Base-by-base conservation (phyloP, 2,888 invertebrate genomes). In the Oligia latruncula region DNA sequence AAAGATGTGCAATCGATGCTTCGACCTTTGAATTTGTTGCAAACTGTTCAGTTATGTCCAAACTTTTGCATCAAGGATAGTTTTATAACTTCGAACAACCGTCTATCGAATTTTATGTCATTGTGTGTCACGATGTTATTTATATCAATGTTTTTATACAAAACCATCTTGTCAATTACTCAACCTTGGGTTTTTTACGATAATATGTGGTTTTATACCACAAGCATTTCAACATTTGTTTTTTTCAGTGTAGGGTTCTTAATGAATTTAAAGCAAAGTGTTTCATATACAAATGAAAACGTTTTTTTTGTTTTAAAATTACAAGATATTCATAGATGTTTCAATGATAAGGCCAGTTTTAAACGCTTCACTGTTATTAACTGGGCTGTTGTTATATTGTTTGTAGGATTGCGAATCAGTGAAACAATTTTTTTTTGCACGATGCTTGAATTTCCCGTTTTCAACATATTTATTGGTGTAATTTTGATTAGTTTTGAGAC, bases 1-100 rank as follows among this genome's bases (percentile, higher is more conserved):
- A 20, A 49, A n/a, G 79, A 79, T 65, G 20, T 79, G n/a, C 78
- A 79, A 29, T 70, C 55, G 5, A 55, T 79, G 64, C 70, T 79
- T 23, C 20, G 23, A 8, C 68, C 78, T 70, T 9, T 78, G 3
- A 64, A 78, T 62, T 49, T 78, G 8, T 43, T 78, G 55, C 68
- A 78, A 78, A 68, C 35, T 35, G n/a, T 78, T 23, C 52, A 52
- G 13, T 68, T 78, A 0, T 68, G 5, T 35, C 78, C 78, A 17
- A 78, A 68, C 23, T 78, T 77, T 40, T 20, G 29, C 23, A 78
- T 77, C 13, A 52, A 35, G 17, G 35, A 78, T 46, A 70, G 55
- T 20, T 43, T 52, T 2, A 79, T 79, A 64, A 6, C 46, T n/a
- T 35, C 70, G 0, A 79, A 79, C 46, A 49, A 23, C 5, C 46